These are phyloP conservation scores for Squalus acanthias DNA, from an alignment of 2,797 vertebrate species.

Conservation along the genomic window DNA sequence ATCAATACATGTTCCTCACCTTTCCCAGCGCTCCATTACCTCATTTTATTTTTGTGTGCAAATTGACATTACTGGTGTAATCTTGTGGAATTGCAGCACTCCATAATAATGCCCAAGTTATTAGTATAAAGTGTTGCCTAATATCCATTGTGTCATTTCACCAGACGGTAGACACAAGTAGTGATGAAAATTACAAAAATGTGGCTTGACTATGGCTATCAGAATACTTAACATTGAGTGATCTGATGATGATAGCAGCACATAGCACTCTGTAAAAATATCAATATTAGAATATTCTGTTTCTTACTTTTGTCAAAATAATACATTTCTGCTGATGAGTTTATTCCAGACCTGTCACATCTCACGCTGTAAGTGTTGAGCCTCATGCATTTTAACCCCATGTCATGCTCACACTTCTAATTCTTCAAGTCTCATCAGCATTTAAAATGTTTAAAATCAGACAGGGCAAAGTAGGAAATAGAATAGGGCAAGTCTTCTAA, in stretches of 20 bases:
- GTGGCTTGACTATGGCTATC: neutral
- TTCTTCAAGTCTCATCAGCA: neutral
- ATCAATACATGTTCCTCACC: neutral
- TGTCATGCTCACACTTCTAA: neutral
- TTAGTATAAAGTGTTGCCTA: neutral
- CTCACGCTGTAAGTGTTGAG: neutral
- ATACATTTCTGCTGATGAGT: neutral
- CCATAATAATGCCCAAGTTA: neutral
- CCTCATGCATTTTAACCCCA: neutral
- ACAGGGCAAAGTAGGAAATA: neutral
- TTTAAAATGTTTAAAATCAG: neutral
- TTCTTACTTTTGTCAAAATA: slow-evolving; percentile 16
- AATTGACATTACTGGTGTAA: neutral
- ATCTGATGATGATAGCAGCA: neutral
- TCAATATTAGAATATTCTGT: neutral
- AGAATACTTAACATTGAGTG: neutral
- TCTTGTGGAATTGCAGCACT: neutral
- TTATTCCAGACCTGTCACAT: neutral
- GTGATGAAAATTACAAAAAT: neutral
- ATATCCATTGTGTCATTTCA: neutral
- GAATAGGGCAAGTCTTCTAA: neutral
- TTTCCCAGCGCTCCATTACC: neutral
- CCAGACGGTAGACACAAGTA: neutral
- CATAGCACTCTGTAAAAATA: neutral
- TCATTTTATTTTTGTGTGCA: neutral